phyloP scores from a whole-genome alignment of 1,140 invertebrate species.

The Lethrus apterus region DNA sequence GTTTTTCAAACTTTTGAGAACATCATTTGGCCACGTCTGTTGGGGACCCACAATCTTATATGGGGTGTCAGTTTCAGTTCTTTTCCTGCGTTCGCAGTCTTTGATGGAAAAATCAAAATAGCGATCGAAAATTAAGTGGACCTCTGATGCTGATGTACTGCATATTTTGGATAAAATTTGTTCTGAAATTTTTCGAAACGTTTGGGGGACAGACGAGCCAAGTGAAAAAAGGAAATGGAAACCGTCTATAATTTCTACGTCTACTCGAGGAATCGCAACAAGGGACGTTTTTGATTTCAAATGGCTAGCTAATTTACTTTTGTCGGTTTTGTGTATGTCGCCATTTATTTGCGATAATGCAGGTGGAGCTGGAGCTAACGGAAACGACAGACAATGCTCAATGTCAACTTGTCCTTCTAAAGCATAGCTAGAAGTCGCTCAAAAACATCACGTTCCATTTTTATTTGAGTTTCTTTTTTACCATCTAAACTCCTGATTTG shows the following conservation, averaged over 20 bases:
- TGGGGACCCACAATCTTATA: slow-evolving; percentile 30
- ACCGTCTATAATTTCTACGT: slow-evolving; percentile 30
- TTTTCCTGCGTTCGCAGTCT: slow-evolving; percentile 32
- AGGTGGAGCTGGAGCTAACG: slow-evolving; percentile 32
- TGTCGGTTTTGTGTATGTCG: slow-evolving; percentile 32
- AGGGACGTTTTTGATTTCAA: slow-evolving; percentile 20
- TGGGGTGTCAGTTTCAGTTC: slow-evolving; percentile 26
- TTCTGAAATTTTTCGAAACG: slow-evolving; percentile 28
- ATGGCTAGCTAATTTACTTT: slow-evolving; percentile 25
- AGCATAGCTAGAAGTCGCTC: slow-evolving; percentile 29
- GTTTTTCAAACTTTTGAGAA: slow-evolving; percentile 20
- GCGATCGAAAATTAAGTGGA: slow-evolving; percentile 35
- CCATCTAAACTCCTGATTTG: slow-evolving; percentile 15
- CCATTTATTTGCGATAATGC: slow-evolving; percentile 31
- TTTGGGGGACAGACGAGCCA: slow-evolving; percentile 22
- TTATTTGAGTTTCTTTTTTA: slow-evolving; percentile 23
- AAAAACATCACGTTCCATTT: slow-evolving; percentile 35
- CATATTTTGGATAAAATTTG: slow-evolving; percentile 28
- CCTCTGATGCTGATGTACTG: slow-evolving; percentile 18
- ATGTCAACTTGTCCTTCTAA: slow-evolving; percentile 32
- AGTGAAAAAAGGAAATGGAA: slow-evolving; percentile 25
- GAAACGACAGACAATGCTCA: slow-evolving; percentile 28
- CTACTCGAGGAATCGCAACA: slow-evolving; percentile 16
- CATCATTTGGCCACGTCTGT: slow-evolving; percentile 32
- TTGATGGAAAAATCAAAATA: slow-evolving; percentile 37